Conservation (phyloP, 2,113 vertebrate genomes). For the Axis porcinus region DNA sequence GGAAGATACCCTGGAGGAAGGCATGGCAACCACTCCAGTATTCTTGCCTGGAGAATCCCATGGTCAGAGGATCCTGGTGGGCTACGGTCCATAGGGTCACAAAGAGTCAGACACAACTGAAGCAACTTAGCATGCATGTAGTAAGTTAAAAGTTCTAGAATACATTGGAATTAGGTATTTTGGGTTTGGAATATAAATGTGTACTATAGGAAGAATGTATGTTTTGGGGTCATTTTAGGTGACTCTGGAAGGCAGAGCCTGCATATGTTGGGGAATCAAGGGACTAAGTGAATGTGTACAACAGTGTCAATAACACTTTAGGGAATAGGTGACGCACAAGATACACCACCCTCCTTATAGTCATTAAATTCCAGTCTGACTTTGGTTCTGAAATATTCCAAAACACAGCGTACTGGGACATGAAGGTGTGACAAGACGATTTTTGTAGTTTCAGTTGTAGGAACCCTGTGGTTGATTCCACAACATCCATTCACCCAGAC, state of each 20-base stretch:
- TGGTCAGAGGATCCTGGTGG: background rate
- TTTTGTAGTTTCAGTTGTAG: background rate
- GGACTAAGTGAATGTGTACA: background rate
- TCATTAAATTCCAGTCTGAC: background rate
- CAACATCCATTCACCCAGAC: background rate
- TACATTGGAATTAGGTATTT: background rate
- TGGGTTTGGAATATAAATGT: background rate
- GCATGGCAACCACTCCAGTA: background rate
- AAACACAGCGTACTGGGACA: background rate
- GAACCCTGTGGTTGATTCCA: background rate
- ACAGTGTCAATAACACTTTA: background rate
- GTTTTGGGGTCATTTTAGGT: background rate
- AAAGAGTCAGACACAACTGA: background rate
- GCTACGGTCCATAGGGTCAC: background rate
- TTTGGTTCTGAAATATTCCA: conserved; percentile 11
- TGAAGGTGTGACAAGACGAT: background rate
- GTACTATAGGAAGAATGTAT: background rate
- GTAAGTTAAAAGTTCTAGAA: background rate
- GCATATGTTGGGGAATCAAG: background rate
- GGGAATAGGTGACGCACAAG: background rate
- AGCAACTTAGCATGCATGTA: background rate
- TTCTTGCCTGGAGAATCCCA: background rate
- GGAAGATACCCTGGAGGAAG: background rate
- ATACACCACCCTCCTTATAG: background rate
- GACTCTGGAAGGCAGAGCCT: background rate